These are phyloP conservation scores for Prionailurus bengalensis DNA, from an alignment of 2,113 vertebrate genomes.

Conservation along the genomic window DNA sequence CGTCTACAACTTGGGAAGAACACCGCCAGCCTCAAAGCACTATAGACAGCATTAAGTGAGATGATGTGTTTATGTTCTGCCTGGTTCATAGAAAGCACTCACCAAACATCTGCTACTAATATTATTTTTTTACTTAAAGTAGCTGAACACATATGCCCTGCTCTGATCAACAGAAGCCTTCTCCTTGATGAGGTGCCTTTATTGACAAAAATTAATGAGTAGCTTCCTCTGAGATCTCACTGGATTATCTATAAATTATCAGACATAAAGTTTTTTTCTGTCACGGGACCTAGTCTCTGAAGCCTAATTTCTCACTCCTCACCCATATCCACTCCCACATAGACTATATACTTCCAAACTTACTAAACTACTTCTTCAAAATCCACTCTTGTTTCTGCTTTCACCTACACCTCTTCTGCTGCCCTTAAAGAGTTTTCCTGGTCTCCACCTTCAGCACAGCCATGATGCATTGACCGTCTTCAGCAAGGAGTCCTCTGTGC, in stretches of 20 bases:
- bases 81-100: not conserved
- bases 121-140: not conserved
- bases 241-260: not conserved
- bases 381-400: not conserved
- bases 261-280: not conserved
- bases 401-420: fast-evolving
- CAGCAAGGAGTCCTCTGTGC: not conserved
- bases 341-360: not conserved
- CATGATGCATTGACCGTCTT: not conserved
- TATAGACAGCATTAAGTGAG: not conserved
- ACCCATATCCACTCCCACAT: not conserved
- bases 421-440: not conserved
- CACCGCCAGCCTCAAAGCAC: not conserved
- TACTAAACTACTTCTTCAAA: not conserved
- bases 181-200: not conserved
- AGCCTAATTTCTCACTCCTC: not conserved
- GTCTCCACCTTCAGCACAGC: not conserved
- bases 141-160: not conserved
- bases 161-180: not conserved
- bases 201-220: not conserved
- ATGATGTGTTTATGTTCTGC: not conserved
- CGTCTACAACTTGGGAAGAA: not conserved
- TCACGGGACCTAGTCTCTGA: not conserved
- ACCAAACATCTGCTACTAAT: not conserved
- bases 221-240: not conserved